phyloP scores from a whole-genome alignment of 1,140 invertebrate genomes.

The Oryctes rhinoceros region DNA sequence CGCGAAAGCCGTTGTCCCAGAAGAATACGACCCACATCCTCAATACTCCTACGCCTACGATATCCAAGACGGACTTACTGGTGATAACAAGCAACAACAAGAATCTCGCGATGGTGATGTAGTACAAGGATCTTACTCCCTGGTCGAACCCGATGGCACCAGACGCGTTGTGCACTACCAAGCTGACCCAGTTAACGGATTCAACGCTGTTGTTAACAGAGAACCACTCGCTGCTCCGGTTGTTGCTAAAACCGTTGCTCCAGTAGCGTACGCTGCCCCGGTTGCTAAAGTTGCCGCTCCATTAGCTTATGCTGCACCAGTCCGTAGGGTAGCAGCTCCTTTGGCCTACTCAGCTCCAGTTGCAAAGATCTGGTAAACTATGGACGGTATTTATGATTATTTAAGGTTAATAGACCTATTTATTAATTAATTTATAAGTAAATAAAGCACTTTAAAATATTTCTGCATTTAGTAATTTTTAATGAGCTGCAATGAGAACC shows the following conservation, averaged over 20 bases:
- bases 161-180: constrained; percentile 57
- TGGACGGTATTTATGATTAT: neutral
- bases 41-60: constrained; percentile 65
- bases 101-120: constrained; percentile 57
- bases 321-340: constrained; percentile 49
- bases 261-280: constrained; percentile 57
- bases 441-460: neutral
- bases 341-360: neutral
- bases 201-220: constrained; percentile 63
- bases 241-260: constrained; percentile 53
- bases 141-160: constrained; percentile 32
- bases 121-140: constrained; percentile 56
- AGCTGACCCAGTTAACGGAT: constrained; percentile 56
- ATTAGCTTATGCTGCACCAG: constrained; percentile 45
- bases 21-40: constrained; percentile 56
- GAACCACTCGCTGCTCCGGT: constrained; percentile 62
- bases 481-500: too few species aligned
- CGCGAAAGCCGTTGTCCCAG: constrained; percentile 53
- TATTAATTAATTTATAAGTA: constrained; percentile 1
- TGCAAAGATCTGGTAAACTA: neutral
- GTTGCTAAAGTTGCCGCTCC: constrained; percentile 18
- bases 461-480: neutral
- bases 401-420: neutral
- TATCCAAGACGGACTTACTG: constrained; percentile 66
- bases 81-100: constrained; percentile 66